phyloP scores from a whole-genome alignment of 2,888 invertebrate genomes.

The Biston stratarius region DNA sequence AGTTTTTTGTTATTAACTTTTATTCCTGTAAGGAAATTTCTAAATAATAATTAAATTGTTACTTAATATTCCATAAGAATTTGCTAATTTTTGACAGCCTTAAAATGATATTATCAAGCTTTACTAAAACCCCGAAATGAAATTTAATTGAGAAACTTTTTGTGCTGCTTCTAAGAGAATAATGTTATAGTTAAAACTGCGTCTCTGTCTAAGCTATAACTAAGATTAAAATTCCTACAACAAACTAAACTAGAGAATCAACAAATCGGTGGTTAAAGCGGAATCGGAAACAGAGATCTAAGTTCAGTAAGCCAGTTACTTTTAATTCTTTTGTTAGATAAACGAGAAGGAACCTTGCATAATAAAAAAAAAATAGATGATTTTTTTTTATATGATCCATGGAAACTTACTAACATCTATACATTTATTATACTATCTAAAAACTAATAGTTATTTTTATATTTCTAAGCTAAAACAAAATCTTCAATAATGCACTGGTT shows the following conservation, averaged over 20 bases:
- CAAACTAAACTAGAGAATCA: conserved; percentile 34
- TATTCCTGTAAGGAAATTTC: no score
- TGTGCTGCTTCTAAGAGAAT: no score
- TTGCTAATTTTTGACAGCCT: no score
- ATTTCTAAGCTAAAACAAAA: conserved; percentile 2
- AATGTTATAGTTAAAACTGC: no score
- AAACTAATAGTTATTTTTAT: not conserved
- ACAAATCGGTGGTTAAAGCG: conserved; percentile 44
- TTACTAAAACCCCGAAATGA: no score
- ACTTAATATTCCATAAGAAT: no score
- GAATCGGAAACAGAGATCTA: conserved; percentile 37
- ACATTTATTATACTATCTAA: conserved; percentile 9
- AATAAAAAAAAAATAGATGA: conserved; percentile 3
- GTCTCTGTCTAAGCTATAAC: conserved; percentile 10
- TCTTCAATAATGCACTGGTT: not conserved
- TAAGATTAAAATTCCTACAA: conserved; percentile 34
- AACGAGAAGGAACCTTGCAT: not conserved
- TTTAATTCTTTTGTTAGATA: not conserved
- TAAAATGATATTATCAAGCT: no score
- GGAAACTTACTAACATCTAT: conserved; percentile 1
- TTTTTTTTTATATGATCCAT: not conserved
- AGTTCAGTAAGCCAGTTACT: conserved; percentile 30
- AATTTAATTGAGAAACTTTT: no score
- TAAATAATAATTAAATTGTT: no score
- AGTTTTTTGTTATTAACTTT: no score